Evolutionary conservation across 2,888 invertebrate species (phyloP).

Genomic region (Flabesymbios commensalis): DNA sequence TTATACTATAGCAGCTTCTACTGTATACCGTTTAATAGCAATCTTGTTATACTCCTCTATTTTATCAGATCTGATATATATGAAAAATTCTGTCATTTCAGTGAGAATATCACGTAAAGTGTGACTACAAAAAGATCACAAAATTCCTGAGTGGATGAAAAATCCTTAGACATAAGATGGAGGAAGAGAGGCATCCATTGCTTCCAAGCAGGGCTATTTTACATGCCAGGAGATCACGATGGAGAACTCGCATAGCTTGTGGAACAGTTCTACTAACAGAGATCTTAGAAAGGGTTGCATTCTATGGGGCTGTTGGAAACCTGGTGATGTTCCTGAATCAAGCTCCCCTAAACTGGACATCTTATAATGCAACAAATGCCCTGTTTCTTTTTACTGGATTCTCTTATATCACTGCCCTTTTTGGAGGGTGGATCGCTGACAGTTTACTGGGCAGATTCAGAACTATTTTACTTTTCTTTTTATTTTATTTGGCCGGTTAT

Average conservation of each 20-base stretch:
- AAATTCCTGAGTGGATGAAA: no score
- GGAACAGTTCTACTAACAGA: conserved; percentile 22
- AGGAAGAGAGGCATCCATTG: no score
- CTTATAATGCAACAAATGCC: conserved; percentile 62
- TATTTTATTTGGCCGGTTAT: conserved; percentile 61
- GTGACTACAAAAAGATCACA: no score
- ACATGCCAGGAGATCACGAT: no score
- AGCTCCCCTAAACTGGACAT: conserved; percentile 56
- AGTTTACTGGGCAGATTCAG: conserved; percentile 60
- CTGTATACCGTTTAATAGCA: no score
- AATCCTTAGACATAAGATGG: no score
- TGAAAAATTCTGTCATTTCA: no score
- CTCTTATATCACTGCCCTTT: conserved; percentile 61
- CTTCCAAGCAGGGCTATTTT: no score
- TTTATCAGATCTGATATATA: no score
- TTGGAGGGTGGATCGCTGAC: conserved; percentile 64
- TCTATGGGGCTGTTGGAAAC: conserved; percentile 44
- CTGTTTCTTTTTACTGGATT: conserved; percentile 62
- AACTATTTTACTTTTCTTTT: conserved; percentile 59
- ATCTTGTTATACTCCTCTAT: no score
- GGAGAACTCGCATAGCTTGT: not conserved
- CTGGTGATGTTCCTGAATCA: conserved; percentile 56
- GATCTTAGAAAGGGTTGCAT: conserved; percentile 35
- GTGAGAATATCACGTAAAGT: no score
- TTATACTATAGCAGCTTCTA: no score